Base-by-base conservation (phyloP, 2,113 vertebrate genomes). In the Nematolebias whitei region DNA sequence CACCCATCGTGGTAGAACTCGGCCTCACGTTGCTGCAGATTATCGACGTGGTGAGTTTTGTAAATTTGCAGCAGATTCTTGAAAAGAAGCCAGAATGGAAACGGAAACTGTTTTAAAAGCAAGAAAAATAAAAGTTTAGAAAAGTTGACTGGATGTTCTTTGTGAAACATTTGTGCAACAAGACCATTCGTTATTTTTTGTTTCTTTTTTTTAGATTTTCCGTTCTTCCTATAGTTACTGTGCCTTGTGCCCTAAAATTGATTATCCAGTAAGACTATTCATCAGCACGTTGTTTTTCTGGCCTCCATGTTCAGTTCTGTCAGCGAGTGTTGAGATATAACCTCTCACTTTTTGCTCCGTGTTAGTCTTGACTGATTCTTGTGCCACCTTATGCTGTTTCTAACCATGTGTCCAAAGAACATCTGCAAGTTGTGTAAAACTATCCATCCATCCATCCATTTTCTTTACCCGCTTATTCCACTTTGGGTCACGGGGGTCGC, bases 21-120 rank as follows among this genome's bases (percentile, higher is more conserved):
- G 94, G 94, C 51, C 84, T 96, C 71, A 95, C 95, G 0, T 84
- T 96, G 82, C 90, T 95, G n/a, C 95, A 96, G 71, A 96, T 96
- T 78, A 95, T 96, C 35, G 95, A 96, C 0, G 94, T 96, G 93
- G 95, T 96, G 84, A 93, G 94, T 38, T 35, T 18, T 32, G 15
- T 43, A 2, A 29, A 6, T 19, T 19, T 59, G 13, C 11, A 23
- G 4, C 24, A 29, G 5, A 23, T 22, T 48, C 20, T 24, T 56
- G 3, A 58, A 48, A 32, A 49, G 5, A 20, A 22, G 23, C 0
- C 5, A 32, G 11, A 12, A 13, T 23, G 19, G 38, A 44, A 58
- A 20, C 56, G 24, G 45, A 60, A 67, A 44, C 26, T 52, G 44
- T 40, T 65, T 19, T 12, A 15, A n/a, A 52, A 52, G 26, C 26